Base-by-base conservation (phyloP, 2,113 vertebrate genomes). In the Pygoscelis antarcticus region DNA sequence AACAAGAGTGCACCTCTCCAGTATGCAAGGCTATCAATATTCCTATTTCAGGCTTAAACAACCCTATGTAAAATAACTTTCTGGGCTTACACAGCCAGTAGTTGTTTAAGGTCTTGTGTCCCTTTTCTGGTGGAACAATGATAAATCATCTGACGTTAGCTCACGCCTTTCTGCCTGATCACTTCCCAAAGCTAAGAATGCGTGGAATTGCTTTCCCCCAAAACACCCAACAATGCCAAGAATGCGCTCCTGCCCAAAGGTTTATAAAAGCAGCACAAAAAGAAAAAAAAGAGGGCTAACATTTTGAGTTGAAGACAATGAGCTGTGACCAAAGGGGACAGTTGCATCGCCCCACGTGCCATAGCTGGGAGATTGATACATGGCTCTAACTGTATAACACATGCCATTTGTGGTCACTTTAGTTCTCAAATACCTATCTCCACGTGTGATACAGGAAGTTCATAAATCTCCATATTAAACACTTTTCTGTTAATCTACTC, bases 111-210 rank as follows among this genome's bases (percentile, higher is more conserved):
- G 61, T 76, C 87, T 58, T 93, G 51, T 65, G 83, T 89, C 44
- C 27, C 57, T 89, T 92, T 97, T 87, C 84, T 94, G 49, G 82
- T 32, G 46, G 32, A 95, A 96, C 83, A 94, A 87, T 89, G 91
- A 91, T 85, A 96, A 96, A 96, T 91, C 62, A 83, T 70, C 4
- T 0, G 5, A 78, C 27, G 47, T 85, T 95, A 87, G 66, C 38
- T 96, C 69, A 91, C 62, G 88, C 74, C 91, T 95, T 96, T 96
- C 95, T 97, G 91, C 94, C 94, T 79, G 80, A 96, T 93, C 87
- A 96, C 94, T 93, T 93, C 66, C 96, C 87, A 94, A 96, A 96
- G 97, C 89, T 95, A 96, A 95, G 95, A 97, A 97, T 96, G 87
- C 8, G 2, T 54, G 87, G 96, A 97, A 97, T 93, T 94, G 70